Evolutionary conservation across 2,888 invertebrate genomes (phyloP), one percentile per base, ranked within the genome.

Genomic region (Deroplatys truncata): DNA sequence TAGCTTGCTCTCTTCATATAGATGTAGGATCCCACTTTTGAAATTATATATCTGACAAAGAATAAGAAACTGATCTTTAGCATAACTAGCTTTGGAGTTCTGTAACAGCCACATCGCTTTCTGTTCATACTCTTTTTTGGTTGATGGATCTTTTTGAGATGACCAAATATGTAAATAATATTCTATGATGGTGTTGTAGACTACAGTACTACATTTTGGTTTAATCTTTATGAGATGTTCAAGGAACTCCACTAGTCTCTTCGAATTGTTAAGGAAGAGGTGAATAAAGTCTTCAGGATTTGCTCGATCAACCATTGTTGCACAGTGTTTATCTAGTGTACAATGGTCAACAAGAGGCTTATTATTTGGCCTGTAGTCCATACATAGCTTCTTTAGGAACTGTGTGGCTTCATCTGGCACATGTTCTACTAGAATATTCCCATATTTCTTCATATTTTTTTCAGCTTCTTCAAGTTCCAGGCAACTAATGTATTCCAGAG

Each of bases 181-280:
- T 93, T 98, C 98, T n/a, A 98, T 94, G 15, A 98, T 94, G 0
- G 98, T 97, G 92, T 98, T 97, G 92, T 97, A 98, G 9, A 98
- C 96, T 0, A 96, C 93, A 82, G 95, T 95, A 84, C 31, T 5
- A 31, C 31, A 31, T 31, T 31, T 31, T 31, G 31, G 31, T 5
- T 31, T 31, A 31, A 31, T 95, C 94, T 94, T 94, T 3, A 96
- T 95, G 93, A 98, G 95, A 93, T 97, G 96, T 92, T 98, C 98
- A 16, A 98, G 93, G 94, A 98, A 98, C 91, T 97, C 97, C 0
- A 97, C 97, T 88, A 98, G 94, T 88, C 95, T 93, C 91, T 96
- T 95, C 0, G 96, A 97, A 94, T 97, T 96, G 93, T 95, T 96
- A n/a, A n/a, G n/a, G 31, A 97, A 97, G 92, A 97, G 94, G 92